Conservation (phyloP, 2,113 vertebrate genomes). For the Kryptolebias marmoratus region DNA sequence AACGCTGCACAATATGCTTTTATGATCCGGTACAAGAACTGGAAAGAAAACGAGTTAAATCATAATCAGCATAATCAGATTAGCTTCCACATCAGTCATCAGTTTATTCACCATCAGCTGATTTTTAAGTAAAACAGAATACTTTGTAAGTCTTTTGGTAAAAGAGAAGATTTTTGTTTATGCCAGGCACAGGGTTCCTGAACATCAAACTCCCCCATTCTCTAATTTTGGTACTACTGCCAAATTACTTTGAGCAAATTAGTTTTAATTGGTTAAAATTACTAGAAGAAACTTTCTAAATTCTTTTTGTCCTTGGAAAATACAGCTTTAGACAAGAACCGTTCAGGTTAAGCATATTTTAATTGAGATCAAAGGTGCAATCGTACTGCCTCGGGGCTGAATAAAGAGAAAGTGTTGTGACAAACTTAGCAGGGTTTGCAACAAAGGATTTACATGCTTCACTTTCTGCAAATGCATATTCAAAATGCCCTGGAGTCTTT, state of each 20-base stretch:
- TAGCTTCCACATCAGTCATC: no score
- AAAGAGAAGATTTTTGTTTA: no score
- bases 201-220: no score
- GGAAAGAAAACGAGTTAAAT: no score
- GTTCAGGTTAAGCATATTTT: constrained; percentile 27
- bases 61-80: no score
- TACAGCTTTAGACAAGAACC: constrained; percentile 6
- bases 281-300: background rate
- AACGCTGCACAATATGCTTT: no score
- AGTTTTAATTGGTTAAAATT: constrained; percentile 12
- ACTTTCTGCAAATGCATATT: background rate
- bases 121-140: no score
- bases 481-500: background rate
- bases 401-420: background rate
- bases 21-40: no score
- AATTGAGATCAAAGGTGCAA: constrained; percentile 18
- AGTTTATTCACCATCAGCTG: no score
- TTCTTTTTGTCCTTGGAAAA: background rate
- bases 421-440: background rate
- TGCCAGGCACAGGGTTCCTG: no score
- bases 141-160: no score
- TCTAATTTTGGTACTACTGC: no score
- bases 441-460: background rate
- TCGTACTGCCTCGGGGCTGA: constrained; percentile 3
- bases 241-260: background rate